These are phyloP conservation scores for Myotis davidii DNA, from an alignment of 2,113 vertebrate species.

Conservation along the genomic window DNA sequence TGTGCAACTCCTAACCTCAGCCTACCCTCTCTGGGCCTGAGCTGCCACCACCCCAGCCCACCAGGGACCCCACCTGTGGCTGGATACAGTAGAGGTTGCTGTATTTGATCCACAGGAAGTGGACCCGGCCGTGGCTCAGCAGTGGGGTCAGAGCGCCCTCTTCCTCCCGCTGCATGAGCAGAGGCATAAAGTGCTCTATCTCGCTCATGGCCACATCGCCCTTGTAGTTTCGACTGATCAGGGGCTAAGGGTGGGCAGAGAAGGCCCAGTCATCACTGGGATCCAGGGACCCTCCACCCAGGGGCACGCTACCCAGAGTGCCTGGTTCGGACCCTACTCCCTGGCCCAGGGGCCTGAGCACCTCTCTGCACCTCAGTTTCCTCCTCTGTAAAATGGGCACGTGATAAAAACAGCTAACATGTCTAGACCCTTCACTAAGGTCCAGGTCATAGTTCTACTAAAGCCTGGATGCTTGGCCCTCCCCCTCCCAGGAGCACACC, in stretches of 20 bases:
- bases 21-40: not conserved
- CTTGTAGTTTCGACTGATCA: constrained; percentile 96
- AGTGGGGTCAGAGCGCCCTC: constrained; percentile 90
- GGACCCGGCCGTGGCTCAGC: constrained; percentile 88
- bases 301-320: not conserved
- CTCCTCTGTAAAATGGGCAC: not conserved
- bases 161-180: constrained; percentile 93
- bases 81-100: constrained; percentile 97
- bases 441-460: not conserved
- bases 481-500: not conserved
- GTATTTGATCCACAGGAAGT: constrained; percentile 97
- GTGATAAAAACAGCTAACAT: not conserved
- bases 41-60: not conserved
- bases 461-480: not conserved
- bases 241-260: constrained; percentile 83
- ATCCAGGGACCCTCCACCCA: not conserved
- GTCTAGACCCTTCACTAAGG: not conserved
- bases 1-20: not conserved
- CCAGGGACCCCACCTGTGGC: fast-evolving
- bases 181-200: constrained; percentile 93
- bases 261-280: not conserved
- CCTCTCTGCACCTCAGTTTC: not conserved
- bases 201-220: constrained; percentile 93
- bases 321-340: not conserved
- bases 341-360: not conserved